phyloP scores from a whole-genome alignment of 2,888 invertebrate species.

The Onchidella celtica region DNA sequence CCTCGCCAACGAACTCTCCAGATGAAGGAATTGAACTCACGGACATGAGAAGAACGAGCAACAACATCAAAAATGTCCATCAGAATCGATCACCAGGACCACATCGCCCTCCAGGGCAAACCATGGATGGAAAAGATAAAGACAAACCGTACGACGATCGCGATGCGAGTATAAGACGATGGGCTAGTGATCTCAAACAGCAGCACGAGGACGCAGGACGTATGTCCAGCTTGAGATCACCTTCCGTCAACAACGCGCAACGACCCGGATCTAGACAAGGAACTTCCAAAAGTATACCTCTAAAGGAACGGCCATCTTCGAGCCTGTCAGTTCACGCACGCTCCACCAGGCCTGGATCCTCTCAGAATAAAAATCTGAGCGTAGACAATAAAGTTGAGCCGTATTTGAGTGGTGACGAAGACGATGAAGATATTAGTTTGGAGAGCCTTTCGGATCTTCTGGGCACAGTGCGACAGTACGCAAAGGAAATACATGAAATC shows the following conservation, averaged over 20 bases:
- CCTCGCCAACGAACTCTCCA: neutral
- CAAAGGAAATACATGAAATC: slow-evolving; percentile 54
- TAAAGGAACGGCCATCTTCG: neutral
- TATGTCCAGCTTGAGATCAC: neutral
- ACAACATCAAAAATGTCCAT: neutral
- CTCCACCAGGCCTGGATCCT: neutral
- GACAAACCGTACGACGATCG: neutral
- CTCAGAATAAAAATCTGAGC: neutral
- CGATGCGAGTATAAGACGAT: neutral
- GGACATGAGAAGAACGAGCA: neutral
- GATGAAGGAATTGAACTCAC: slow-evolving; percentile 34
- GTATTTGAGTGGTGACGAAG: slow-evolving; percentile 29
- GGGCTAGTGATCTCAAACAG: neutral
- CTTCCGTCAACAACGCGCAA: neutral
- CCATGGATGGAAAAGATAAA: neutral
- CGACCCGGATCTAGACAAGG: slow-evolving; percentile 4
- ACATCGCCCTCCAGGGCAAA: neutral
- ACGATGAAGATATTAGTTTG: slow-evolving; percentile 50
- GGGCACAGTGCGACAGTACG: slow-evolving; percentile 53
- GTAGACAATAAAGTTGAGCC: neutral
- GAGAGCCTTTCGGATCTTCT: slow-evolving; percentile 50
- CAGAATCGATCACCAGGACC: neutral
- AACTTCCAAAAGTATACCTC: neutral
- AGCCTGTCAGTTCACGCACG: neutral
- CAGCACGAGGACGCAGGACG: slow-evolving; percentile 23